phyloP scores from a whole-genome alignment of 2,113 vertebrate species.

The Cyphomyrus plagiostoma region DNA sequence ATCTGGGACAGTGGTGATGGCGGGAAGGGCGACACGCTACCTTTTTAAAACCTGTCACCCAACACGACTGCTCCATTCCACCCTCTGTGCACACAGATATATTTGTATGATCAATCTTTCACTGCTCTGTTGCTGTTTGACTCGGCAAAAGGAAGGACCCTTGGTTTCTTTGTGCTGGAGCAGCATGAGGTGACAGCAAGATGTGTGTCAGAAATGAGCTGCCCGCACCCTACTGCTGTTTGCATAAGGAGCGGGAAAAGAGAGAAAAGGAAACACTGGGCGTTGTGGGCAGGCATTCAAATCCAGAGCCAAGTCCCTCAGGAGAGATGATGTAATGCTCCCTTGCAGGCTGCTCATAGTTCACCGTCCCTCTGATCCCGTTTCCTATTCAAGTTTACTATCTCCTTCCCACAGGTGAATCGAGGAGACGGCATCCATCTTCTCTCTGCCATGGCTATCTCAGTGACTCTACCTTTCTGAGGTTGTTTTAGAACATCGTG shows the following conservation, averaged over 20 bases:
- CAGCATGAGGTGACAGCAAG: constrained; percentile 56
- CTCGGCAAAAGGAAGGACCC: constrained; percentile 5
- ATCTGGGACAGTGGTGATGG: not conserved
- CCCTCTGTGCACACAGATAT: constrained; percentile 1
- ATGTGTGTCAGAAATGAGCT: constrained; percentile 54
- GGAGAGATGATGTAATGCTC: constrained; percentile 53
- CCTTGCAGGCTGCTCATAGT: not conserved
- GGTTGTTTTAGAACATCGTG: not conserved
- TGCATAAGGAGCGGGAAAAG: constrained; percentile 32
- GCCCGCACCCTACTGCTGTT: constrained; percentile 66
- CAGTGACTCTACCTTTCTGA: not conserved
- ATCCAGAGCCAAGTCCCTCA: constrained; percentile 49
- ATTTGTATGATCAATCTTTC: not conserved
- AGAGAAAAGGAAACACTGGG: constrained; percentile 9
- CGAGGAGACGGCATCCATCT: not conserved
- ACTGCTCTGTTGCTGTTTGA: not conserved
- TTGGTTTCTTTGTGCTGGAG: constrained; percentile 50
- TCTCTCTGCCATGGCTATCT: not conserved
- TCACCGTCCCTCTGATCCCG: not conserved
- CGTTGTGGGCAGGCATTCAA: constrained; percentile 57
- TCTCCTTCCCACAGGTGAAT: not conserved
- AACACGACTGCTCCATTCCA: constrained; percentile 17
- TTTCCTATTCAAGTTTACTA: not conserved
- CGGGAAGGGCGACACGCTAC: not conserved
- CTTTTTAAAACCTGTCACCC: constrained; percentile 18